Evolutionary conservation across 2,113 vertebrate species (phyloP).

Genomic region (Tyrannus savana): DNA sequence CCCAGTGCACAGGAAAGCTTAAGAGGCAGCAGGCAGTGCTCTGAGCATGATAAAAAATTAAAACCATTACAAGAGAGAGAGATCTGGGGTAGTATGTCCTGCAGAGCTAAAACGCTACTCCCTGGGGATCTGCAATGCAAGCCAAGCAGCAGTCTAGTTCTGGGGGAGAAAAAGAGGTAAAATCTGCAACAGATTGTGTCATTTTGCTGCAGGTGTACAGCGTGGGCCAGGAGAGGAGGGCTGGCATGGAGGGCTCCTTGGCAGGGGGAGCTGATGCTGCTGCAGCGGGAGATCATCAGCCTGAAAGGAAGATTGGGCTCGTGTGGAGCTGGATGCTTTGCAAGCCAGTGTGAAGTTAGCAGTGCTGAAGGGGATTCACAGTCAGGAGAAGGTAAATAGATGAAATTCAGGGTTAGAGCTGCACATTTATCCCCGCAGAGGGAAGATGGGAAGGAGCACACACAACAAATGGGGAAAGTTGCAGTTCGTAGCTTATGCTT

Average conservation of each 20-base stretch:
- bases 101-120: neutral
- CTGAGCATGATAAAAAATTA: neutral
- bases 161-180: neutral
- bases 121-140: neutral
- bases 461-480: neutral
- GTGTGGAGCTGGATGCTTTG: neutral
- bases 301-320: constrained; percentile 27
- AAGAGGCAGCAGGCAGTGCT: constrained; percentile 14
- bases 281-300: neutral
- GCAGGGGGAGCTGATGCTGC: neutral
- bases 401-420: neutral
- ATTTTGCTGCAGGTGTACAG: neutral
- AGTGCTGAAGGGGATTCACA: neutral
- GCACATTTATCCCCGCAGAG: neutral
- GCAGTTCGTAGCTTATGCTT: neutral
- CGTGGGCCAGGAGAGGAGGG: neutral
- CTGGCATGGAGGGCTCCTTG: neutral
- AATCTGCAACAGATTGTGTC: neutral
- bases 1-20: neutral
- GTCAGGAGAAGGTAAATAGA: neutral
- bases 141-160: neutral
- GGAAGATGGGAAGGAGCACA: neutral
- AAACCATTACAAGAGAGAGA: neutral
- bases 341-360: neutral
- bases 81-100: neutral